A percentile compares a stretch with the other conserved stretches of the same genome.
Evolutionary conservation across 2,888 invertebrate species (phyloP).

Genomic region (Sycophila texana): DNA sequence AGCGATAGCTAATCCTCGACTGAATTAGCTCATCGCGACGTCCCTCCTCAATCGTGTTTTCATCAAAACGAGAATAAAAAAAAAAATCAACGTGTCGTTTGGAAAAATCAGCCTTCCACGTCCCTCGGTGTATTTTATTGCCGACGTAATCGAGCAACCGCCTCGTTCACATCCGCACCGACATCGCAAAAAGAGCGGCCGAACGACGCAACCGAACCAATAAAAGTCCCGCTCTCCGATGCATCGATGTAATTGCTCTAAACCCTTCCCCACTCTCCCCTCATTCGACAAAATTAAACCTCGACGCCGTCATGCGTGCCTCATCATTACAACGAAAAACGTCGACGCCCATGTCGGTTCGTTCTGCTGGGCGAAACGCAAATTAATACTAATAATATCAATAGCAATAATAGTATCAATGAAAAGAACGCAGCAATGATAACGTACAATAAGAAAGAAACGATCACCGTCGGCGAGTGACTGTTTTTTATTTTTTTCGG

Average conservation of each 20-base stretch:
- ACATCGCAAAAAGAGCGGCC: slow-evolving; percentile 36
- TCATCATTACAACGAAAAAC: neutral
- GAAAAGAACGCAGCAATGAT: neutral
- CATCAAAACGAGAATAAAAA: slow-evolving; percentile 1
- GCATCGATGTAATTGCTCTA: slow-evolving; percentile 31
- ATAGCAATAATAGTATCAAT: slow-evolving; percentile 1
- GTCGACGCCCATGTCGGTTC: neutral
- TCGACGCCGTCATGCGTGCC: neutral
- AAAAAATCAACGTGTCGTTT: neutral
- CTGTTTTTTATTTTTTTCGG: too few species aligned
- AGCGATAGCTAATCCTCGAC: neutral
- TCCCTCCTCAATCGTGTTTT: neutral
- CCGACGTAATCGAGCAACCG: slow-evolving; percentile 36
- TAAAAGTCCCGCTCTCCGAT: slow-evolving; percentile 45
- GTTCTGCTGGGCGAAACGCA: neutral
- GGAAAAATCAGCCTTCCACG: neutral
- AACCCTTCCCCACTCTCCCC: neutral
- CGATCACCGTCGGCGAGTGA: too few species aligned
- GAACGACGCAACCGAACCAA: slow-evolving; percentile 22
- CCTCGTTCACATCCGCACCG: slow-evolving; percentile 4
- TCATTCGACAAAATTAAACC: neutral
- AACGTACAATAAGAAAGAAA: neutral
- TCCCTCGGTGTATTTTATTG: slow-evolving; percentile 25
- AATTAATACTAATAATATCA: slow-evolving; percentile 13
- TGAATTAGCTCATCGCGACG: neutral